phyloP scores from a whole-genome alignment of 2,797 vertebrate genomes.

The Sebastes cheni region DNA sequence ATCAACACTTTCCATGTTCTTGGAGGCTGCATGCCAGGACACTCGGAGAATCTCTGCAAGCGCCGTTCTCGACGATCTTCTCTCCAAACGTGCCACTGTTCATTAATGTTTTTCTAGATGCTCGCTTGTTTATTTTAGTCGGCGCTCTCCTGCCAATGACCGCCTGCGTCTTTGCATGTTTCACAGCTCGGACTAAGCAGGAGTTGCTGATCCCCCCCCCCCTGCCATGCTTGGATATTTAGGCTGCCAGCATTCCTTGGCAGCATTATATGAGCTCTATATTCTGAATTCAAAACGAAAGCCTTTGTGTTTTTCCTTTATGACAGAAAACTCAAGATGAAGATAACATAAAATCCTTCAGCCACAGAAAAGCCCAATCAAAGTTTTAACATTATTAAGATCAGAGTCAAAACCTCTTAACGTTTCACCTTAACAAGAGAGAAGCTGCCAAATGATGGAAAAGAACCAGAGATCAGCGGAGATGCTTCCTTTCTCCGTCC shows the following conservation, averaged over 20 bases:
- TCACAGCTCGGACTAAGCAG: slow-evolving; percentile 34
- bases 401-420: neutral
- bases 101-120: neutral
- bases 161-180: slow-evolving; percentile 30
- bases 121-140: slow-evolving; percentile 12
- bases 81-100: neutral
- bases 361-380: neutral
- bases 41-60: slow-evolving; percentile 13
- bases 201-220: neutral
- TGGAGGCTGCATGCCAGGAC: slow-evolving; percentile 22
- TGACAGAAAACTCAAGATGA: neutral
- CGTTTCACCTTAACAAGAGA: neutral
- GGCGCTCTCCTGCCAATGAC: slow-evolving; percentile 2
- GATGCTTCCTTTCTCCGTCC: slow-evolving; percentile 1
- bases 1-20: slow-evolving; percentile 53
- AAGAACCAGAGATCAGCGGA: neutral
- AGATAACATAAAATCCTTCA: neutral
- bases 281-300: slow-evolving; percentile 7
- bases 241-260: slow-evolving; percentile 29
- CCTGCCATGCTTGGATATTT: neutral
- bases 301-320: neutral
- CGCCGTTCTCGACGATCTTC: neutral
- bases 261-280: neutral
- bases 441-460: neutral
- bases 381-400: neutral